These are phyloP conservation scores for Drosophila greeni DNA, from an alignment of 2,888 invertebrate genomes.

Conservation along the genomic window DNA sequence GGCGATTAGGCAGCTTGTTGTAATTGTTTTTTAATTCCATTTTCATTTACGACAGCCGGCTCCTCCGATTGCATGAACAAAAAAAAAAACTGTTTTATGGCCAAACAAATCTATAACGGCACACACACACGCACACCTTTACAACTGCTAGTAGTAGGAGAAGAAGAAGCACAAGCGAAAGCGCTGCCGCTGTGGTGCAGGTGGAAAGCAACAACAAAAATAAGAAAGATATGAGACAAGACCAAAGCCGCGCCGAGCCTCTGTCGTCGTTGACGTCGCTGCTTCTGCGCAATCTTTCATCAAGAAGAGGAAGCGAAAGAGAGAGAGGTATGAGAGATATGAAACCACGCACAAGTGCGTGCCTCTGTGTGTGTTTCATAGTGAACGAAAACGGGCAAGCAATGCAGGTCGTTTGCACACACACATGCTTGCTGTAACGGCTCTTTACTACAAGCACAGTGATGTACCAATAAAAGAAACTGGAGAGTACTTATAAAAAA, in stretches of 20 bases:
- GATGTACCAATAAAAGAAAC: not conserved
- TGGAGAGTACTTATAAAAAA: not conserved
- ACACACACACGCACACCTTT: conserved; percentile 22
- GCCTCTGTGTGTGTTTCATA: conserved; percentile 18
- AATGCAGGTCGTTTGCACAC: conserved; percentile 34
- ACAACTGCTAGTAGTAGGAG: conserved; percentile 1
- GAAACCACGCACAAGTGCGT: conserved; percentile 54
- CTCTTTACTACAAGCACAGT: conserved; percentile 40
- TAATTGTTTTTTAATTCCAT: conserved; percentile 42
- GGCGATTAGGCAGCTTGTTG: conserved; percentile 12
- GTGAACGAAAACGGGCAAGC: conserved; percentile 22
- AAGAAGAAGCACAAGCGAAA: conserved; percentile 57
- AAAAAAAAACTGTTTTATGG: conserved; percentile 51
- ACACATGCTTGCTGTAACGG: conserved; percentile 33
- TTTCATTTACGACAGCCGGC: conserved; percentile 25
- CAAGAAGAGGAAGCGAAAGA: conserved; percentile 28
- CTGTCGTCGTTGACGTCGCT: conserved; percentile 8
- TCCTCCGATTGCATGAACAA: conserved; percentile 29
- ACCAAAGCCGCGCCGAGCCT: conserved; percentile 11
- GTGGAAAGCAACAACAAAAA: conserved; percentile 64
- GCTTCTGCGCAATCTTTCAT: conserved; percentile 31
- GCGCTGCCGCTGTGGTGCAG: conserved; percentile 54
- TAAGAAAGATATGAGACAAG: conserved; percentile 6
- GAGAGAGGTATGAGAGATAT: conserved; percentile 17
- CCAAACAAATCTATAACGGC: conserved; percentile 63